phyloP scores from a whole-genome alignment of 2,797 vertebrate genomes.

The Poecilia gillii region DNA sequence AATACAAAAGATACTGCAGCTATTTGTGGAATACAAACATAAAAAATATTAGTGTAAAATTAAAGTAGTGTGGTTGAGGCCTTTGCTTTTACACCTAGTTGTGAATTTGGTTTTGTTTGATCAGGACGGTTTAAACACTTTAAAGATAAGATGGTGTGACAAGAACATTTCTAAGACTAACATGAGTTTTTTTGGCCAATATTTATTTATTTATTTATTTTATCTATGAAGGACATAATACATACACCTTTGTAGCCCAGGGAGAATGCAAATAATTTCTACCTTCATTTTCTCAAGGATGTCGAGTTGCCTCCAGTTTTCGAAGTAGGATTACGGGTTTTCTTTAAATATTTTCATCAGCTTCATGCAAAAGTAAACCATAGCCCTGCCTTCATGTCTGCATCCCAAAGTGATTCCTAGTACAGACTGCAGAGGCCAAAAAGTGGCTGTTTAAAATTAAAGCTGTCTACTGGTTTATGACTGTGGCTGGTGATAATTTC shows the following conservation, averaged over 20 bases:
- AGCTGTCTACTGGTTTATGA: neutral
- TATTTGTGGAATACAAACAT: neutral
- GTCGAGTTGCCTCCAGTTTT: neutral
- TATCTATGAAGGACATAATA: too few relatives aligned
- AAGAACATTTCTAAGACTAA: too few relatives aligned
- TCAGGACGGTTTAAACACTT: neutral
- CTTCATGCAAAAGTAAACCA: neutral
- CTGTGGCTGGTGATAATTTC: neutral
- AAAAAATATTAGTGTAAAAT: neutral
- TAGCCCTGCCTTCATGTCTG: neutral
- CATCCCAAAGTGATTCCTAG: neutral
- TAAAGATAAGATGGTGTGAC: neutral
- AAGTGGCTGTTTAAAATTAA: neutral
- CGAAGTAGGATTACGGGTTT: fast-evolving
- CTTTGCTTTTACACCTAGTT: neutral
- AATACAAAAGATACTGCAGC: neutral
- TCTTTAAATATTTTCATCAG: neutral
- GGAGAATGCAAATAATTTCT: neutral
- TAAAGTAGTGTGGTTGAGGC: neutral
- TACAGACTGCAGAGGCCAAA: neutral
- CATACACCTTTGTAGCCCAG: neutral
- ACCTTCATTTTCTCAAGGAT: neutral
- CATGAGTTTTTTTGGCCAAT: neutral
- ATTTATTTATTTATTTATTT: neutral
- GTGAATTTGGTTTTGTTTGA: conserved; percentile 1